Evolutionary conservation across 2,888 invertebrate genomes (phyloP), one percentile per base, ranked within the genome.

Genomic region (Megastigmus dorsalis): DNA sequence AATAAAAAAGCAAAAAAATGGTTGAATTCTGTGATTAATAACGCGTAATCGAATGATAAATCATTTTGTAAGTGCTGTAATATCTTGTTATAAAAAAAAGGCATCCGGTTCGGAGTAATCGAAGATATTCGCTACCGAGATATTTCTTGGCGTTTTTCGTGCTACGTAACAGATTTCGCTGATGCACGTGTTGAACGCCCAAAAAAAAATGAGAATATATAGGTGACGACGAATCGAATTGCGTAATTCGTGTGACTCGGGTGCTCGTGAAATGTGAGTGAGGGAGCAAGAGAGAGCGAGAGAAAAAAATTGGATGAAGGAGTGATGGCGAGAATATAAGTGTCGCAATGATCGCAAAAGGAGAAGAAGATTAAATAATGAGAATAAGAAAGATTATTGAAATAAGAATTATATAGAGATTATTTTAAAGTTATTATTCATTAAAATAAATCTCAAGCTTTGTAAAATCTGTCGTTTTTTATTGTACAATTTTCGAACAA

Each of bases 401-500:
- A 78, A 77, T 83, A 82, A 82, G 82, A 82, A 83, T 82, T 84
- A 83, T 82, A 84, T 85, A 84, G 83, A 85, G 83, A 84, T 86
- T 86, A 86, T 86, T 86, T 86, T 85, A 83, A 85, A 85, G 82
- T 84, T 83, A 84, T 82, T 82, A 86, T 83, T 83, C 82, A 83
- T 82, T 84, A 80, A 85, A 86, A 86, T 86, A 86, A 86, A 86
- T 84, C 81, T 86, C 85, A 84, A 75, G 84, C 85, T 86, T 86
- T 86, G 81, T 86, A 86, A 83, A 76, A 52, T 70, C 68, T 70
- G 78, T 78, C 74, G 33, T 72, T 71, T 69, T 55, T 75, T 59
- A 57, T 70, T 70, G 48, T 52, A n/a, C 62, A 59, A n/a, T 50
- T 70, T 70, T 60, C 33, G 15, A 41, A 41, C 23, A 23, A 13